phyloP scores from a whole-genome alignment of 2,888 invertebrate genomes.

The Platypus cylindrus region DNA sequence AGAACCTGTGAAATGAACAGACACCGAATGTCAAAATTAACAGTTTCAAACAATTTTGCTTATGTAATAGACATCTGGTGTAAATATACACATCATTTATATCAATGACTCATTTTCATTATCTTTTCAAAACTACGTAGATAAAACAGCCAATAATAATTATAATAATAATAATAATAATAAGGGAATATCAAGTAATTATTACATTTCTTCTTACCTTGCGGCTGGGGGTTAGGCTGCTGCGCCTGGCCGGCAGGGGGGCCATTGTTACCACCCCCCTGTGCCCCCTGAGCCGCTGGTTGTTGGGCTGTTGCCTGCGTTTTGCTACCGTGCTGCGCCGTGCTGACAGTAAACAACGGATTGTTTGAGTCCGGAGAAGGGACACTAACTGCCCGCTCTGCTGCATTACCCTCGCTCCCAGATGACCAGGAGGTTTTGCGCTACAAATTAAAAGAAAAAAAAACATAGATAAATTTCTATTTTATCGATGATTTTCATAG shows the following conservation, averaged over 20 bases:
- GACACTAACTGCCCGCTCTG: conserved; percentile 14
- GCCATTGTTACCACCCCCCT: conserved; percentile 11
- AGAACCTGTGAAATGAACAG: conserved; percentile 42
- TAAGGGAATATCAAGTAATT: too few species aligned
- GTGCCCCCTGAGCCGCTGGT: conserved; percentile 64
- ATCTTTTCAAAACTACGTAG: neutral
- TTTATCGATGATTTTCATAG: neutral
- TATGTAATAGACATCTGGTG: too few species aligned
- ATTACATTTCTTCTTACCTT: conserved; percentile 37
- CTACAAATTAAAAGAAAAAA: conserved; percentile 5
- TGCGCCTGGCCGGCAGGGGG: conserved; percentile 11
- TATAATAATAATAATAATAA: too few species aligned
- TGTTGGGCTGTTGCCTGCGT: conserved; percentile 63
- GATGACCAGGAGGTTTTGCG: conserved; percentile 14
- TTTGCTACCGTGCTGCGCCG: conserved; percentile 19
- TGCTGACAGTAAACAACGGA: conserved; percentile 18
- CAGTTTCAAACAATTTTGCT: too few species aligned
- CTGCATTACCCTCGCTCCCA: conserved; percentile 14
- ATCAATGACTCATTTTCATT: neutral
- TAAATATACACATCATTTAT: too few species aligned
- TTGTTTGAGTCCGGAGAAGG: conserved; percentile 13
- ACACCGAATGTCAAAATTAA: too few species aligned
- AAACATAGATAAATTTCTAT: neutral
- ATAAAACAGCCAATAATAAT: too few species aligned
- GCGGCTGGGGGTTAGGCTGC: conserved; percentile 51